These are phyloP conservation scores for Sinocyclocheilus maitianheensis DNA, from an alignment of 2,113 vertebrate genomes.

Conservation along the genomic window DNA sequence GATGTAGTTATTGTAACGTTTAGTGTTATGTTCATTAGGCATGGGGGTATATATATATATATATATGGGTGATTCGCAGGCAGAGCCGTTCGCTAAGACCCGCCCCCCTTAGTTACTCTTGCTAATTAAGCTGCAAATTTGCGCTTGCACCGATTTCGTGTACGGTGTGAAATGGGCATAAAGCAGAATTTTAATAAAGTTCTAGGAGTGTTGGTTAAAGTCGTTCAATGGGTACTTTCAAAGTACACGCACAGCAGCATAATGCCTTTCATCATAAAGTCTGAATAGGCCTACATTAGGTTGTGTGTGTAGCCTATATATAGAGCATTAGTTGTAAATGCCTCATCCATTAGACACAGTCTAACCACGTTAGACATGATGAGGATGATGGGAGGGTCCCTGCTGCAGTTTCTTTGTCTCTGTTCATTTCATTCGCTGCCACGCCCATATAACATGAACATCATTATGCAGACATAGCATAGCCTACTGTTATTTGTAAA, in stretches of 20 bases:
- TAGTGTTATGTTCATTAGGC: too few relatives aligned
- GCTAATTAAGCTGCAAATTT: neutral
- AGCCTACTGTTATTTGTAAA: too few relatives aligned
- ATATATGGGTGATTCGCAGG: neutral
- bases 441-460: conserved; percentile 65
- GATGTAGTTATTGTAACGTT: too few relatives aligned
- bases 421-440: conserved; percentile 56
- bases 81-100: too few relatives aligned
- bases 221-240: too few relatives aligned
- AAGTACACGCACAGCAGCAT: neutral
- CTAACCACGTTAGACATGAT: conserved; percentile 33
- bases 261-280: neutral
- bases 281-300: neutral
- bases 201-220: neutral
- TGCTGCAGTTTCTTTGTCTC: conserved; percentile 48
- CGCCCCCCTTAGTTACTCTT: too few relatives aligned
- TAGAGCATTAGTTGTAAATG: neutral
- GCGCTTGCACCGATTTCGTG: neutral
- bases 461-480: neutral
- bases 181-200: neutral
- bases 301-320: neutral
- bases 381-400: conserved; percentile 29
- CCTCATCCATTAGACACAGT: neutral
- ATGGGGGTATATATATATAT: too few relatives aligned
- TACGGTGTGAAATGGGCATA: neutral